Evolutionary conservation across 1,140 invertebrate genomes (phyloP).

Genomic region (Ostrea denselamellosa): DNA sequence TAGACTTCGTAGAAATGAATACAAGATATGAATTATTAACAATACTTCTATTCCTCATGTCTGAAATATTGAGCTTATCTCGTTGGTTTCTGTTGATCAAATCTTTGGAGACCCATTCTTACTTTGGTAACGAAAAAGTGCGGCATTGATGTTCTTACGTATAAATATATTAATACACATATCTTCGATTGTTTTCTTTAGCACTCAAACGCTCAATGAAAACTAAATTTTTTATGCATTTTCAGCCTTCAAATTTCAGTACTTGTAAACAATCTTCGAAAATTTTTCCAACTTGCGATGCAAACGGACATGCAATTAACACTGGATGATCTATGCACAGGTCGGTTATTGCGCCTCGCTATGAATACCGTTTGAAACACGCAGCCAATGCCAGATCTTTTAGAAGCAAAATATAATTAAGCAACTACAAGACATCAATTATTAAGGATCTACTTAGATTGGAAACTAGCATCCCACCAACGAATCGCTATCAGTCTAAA

Average conservation of each 20-base stretch:
- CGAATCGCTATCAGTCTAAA: neutral
- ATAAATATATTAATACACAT: neutral
- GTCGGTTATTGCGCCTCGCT: neutral
- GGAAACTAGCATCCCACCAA: neutral
- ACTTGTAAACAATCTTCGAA: neutral
- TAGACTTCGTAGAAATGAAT: neutral
- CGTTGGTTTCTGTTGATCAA: neutral
- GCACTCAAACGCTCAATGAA: neutral
- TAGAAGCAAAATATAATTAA: slow-evolving; percentile 34
- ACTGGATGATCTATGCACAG: neutral
- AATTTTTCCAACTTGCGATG: neutral
- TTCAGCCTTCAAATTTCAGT: neutral
- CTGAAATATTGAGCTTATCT: slow-evolving; percentile 9
- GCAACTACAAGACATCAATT: slow-evolving; percentile 36
- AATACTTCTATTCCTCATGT: neutral
- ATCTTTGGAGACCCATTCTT: neutral
- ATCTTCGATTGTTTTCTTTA: neutral
- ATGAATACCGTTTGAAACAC: neutral
- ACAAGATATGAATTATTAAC: neutral
- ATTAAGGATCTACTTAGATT: slow-evolving; percentile 23
- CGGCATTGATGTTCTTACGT: neutral
- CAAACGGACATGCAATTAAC: neutral
- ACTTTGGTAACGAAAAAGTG: neutral
- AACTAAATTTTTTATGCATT: neutral
- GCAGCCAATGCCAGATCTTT: slow-evolving; percentile 3